Evolutionary conservation across 2,113 vertebrate species (phyloP).

Genomic region (Girardinichthys multiradiatus): DNA sequence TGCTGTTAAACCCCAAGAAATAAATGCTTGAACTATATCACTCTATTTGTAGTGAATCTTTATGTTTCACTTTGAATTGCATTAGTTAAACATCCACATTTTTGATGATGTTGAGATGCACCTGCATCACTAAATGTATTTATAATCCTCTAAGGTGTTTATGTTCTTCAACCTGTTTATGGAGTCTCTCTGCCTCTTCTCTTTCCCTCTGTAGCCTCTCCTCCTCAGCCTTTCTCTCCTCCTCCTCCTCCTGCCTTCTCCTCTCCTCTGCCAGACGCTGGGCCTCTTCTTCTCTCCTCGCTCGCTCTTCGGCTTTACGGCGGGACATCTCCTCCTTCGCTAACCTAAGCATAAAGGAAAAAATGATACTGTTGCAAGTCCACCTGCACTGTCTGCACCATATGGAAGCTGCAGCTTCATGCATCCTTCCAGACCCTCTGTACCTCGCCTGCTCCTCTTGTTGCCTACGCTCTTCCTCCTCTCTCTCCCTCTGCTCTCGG

Average conservation of each 20-base stretch:
- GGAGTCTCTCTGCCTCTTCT: constrained; percentile 80
- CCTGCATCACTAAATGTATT: not conserved
- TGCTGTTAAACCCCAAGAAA: no score
- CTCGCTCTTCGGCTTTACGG: constrained; percentile 86
- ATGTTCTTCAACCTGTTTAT: constrained; percentile 86
- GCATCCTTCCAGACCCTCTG: not conserved
- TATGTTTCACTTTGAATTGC: no score
- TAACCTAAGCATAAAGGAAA: constrained; percentile 72
- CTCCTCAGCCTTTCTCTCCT: constrained; percentile 80
- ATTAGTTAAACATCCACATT: no score
- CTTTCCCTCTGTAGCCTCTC: constrained; percentile 83
- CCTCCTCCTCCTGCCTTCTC: constrained; percentile 77
- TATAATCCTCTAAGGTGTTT: no score
- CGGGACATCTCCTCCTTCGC: constrained; percentile 89
- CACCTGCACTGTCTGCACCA: not conserved
- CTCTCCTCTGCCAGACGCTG: constrained; percentile 82
- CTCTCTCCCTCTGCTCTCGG: constrained; percentile 90
- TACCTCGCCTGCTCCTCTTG: constrained; percentile 88
- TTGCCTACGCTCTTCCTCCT: constrained; percentile 86
- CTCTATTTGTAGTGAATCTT: no score
- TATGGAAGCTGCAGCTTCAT: not conserved
- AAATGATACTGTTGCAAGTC: not conserved
- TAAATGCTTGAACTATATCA: no score
- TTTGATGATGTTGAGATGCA: no score
- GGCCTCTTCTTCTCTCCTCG: constrained; percentile 86